A percentile compares a stretch with the other conserved stretches of the same genome.
These are phyloP conservation scores for Hyles lineata DNA, from an alignment of 2,888 invertebrate genomes.

Conservation along the genomic window DNA sequence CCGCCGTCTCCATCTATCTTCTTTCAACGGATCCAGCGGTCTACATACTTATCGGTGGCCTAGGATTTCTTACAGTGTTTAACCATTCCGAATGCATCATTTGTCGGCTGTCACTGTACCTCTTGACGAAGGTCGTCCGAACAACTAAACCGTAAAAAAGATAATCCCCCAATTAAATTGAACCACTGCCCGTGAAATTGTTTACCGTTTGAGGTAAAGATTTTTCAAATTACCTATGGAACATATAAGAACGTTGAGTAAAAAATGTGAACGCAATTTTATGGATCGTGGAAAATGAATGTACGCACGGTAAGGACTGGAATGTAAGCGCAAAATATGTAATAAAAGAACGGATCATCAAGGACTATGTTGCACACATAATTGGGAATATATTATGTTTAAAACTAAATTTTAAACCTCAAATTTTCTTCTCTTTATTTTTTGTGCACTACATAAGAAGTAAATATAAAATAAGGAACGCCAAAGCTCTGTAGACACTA, in stretches of 20 bases:
- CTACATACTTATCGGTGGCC: slow-evolving; percentile 41
- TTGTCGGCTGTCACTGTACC: slow-evolving; percentile 72
- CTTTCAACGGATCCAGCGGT: slow-evolving; percentile 21
- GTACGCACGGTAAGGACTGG: slow-evolving; percentile 14
- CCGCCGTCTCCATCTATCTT: slow-evolving; percentile 18
- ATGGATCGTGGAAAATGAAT: slow-evolving; percentile 31
- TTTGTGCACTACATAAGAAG: background rate
- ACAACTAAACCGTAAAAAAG: slow-evolving; percentile 70
- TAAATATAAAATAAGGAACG: background rate
- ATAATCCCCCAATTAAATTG: slow-evolving; percentile 81
- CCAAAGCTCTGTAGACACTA: too few species aligned
- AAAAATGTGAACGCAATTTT: slow-evolving; percentile 32
- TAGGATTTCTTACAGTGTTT: slow-evolving; percentile 46
- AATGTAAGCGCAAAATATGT: slow-evolving; percentile 10
- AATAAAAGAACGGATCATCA: background rate
- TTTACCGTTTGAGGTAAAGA: slow-evolving; percentile 74
- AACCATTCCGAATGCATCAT: slow-evolving; percentile 70
- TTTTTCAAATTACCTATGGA: slow-evolving; percentile 46
- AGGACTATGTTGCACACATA: background rate
- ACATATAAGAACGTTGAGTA: slow-evolving; percentile 27
- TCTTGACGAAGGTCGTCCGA: slow-evolving; percentile 74
- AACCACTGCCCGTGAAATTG: slow-evolving; percentile 80
- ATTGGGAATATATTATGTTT: background rate
- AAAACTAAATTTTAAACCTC: background rate
- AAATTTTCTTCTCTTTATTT: background rate